Evolutionary conservation across 2,797 vertebrate species (phyloP).

Genomic region (Iguana delicatissima): DNA sequence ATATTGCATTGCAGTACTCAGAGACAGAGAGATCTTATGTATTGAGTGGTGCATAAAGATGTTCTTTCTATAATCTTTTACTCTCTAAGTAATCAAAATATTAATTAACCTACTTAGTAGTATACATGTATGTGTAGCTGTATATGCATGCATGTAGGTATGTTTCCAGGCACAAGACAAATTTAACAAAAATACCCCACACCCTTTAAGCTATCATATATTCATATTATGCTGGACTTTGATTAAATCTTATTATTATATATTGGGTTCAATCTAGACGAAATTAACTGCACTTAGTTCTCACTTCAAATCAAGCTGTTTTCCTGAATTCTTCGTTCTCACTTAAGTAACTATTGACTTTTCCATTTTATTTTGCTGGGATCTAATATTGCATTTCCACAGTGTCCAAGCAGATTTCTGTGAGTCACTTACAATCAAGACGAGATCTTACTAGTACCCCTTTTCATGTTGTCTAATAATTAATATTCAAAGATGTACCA

Average conservation of each 20-base stretch:
- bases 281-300: not conserved
- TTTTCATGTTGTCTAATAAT: no score
- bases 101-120: not conserved
- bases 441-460: no score
- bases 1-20: not conserved
- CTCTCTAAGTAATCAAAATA: not conserved
- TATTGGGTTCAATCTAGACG: not conserved
- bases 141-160: not conserved
- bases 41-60: not conserved
- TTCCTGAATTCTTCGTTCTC: no score
- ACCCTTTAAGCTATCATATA: not conserved
- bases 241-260: not conserved
- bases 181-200: not conserved
- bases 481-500: no score
- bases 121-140: not conserved
- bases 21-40: not conserved
- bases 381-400: not conserved
- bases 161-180: not conserved
- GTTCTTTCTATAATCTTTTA: not conserved
- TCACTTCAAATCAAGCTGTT: no score
- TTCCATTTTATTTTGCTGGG: not conserved
- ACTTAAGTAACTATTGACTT: not conserved
- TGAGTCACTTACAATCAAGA: no score
- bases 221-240: not conserved
- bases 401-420: no score